Conservation (phyloP, 1,140 invertebrate genomes). For the Nephila pilipes region DNA sequence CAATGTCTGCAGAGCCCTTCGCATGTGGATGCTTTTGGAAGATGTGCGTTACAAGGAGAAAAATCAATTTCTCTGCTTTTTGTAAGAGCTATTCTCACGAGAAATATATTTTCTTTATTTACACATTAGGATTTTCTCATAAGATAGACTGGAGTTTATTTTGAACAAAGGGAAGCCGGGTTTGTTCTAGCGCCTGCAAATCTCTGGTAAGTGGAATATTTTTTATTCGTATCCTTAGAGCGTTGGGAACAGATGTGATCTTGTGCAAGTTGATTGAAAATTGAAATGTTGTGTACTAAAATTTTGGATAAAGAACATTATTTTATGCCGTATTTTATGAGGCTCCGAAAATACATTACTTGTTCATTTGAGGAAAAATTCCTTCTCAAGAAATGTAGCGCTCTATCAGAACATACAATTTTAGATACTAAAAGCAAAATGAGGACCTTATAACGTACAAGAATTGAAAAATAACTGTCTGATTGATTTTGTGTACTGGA, state of each 20-base stretch:
- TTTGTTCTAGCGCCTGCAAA: neutral
- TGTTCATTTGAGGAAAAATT: neutral
- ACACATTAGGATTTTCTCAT: slow-evolving; percentile 46
- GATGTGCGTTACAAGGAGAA: slow-evolving; percentile 7
- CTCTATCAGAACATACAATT: no score
- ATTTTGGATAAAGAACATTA: neutral
- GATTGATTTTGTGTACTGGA: no score
- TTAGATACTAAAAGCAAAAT: no score
- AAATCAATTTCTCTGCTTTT: slow-evolving; percentile 35
- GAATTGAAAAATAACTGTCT: no score
- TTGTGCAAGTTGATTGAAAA: slow-evolving; percentile 21
- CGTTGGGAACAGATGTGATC: neutral
- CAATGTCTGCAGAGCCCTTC: neutral
- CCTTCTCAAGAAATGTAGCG: no score
- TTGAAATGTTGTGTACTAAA: slow-evolving; percentile 3
- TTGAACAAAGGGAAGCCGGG: neutral
- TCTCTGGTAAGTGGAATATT: neutral
- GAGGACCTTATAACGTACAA: no score
- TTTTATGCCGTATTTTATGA: neutral
- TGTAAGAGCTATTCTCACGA: neutral
- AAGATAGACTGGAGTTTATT: slow-evolving; percentile 1
- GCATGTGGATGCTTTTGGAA: slow-evolving; percentile 20
- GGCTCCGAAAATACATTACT: neutral
- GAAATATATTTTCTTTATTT: slow-evolving; percentile 49
- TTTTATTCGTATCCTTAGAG: neutral